Evolutionary conservation across 2,888 invertebrate genomes (phyloP), one percentile per base, ranked within the genome.

Genomic region (Molanna angustata): DNA sequence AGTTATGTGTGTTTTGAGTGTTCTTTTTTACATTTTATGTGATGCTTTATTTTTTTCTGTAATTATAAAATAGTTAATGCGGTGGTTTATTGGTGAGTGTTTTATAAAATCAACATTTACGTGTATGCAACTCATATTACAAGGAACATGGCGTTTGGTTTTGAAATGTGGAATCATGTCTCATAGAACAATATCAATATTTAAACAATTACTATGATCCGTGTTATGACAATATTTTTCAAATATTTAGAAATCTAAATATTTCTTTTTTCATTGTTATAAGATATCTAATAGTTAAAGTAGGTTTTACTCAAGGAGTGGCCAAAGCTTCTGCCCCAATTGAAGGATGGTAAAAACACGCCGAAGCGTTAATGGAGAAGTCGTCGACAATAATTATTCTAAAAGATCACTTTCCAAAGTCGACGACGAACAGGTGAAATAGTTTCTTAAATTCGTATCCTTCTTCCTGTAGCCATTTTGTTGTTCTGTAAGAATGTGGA

Each of bases 331-430:
- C 46, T 42, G 40, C 20, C 40, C 7, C 13, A 31, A 17, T 42
- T 20, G 32, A 44, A 45, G 19, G 16, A 77, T 77, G 77, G 77
- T 77, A 72, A 77, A 76, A 75, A 77, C 76, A 67, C 74, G 77
- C 64, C 76, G 77, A 66, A 77, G 77, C 48, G 76, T 75, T 67
- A 74, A 74, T 63, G 76, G 75, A 66, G 76, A 76, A 66, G 70
- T 72, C 65, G 74, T 75, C 61, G 76, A 76, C 32, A 64, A 72
- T 64, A 73, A 72, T 71, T 71, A 72, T 64, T 68, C 70, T 63
- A 64, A 71, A 63, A 74, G 74, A 72, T 74, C 73, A 67, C 71
- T 68, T 65, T 73, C 71, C 67, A 74, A 73, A 69, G 70, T 74
- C 60, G 73, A 72, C 61, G 74, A 74, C 62, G 76, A 75, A 68